phyloP scores from a whole-genome alignment of 2,113 vertebrate species.

The Montifringilla adamsi region DNA sequence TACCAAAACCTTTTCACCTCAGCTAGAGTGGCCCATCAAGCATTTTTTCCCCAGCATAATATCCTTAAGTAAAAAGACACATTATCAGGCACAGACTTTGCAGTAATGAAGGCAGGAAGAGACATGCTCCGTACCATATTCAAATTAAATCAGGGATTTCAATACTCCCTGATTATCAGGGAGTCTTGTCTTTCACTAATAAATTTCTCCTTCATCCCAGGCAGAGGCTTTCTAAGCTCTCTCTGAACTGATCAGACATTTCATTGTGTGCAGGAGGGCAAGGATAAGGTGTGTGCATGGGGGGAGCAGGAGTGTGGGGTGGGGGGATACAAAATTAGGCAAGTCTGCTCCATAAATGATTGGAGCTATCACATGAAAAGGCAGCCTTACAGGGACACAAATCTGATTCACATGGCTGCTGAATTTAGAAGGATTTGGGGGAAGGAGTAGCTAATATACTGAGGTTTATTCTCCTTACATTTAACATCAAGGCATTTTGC shows the following conservation, averaged over 20 bases:
- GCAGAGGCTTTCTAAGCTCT: constrained; percentile 40
- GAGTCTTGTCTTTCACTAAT: constrained; percentile 77
- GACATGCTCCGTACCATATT: constrained; percentile 68
- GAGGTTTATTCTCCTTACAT: background rate
- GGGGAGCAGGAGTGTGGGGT: background rate
- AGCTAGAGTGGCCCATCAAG: constrained; percentile 61
- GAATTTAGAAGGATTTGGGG: constrained; percentile 9
- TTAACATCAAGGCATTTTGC: constrained; percentile 13
- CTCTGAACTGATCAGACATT: constrained; percentile 54
- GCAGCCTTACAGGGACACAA: background rate
- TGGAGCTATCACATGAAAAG: background rate
- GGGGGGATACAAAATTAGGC: background rate
- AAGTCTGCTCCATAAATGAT: constrained; percentile 19
- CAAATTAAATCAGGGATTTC: constrained; percentile 82
- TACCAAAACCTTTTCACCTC: constrained; percentile 74
- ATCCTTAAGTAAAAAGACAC: constrained; percentile 71
- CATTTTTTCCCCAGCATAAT: constrained; percentile 61
- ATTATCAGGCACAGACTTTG: constrained; percentile 69
- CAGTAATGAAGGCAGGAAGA: constrained; percentile 75
- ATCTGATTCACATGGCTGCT: background rate
- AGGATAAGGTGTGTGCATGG: constrained; percentile 15
- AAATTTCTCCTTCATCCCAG: constrained; percentile 74
- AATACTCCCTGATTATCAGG: constrained; percentile 78
- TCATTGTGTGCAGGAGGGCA: constrained; percentile 47
- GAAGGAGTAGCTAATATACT: constrained; percentile 1